Evolutionary conservation across 1,140 invertebrate species (phyloP).

Genomic region (Drosophila bifasciata): DNA sequence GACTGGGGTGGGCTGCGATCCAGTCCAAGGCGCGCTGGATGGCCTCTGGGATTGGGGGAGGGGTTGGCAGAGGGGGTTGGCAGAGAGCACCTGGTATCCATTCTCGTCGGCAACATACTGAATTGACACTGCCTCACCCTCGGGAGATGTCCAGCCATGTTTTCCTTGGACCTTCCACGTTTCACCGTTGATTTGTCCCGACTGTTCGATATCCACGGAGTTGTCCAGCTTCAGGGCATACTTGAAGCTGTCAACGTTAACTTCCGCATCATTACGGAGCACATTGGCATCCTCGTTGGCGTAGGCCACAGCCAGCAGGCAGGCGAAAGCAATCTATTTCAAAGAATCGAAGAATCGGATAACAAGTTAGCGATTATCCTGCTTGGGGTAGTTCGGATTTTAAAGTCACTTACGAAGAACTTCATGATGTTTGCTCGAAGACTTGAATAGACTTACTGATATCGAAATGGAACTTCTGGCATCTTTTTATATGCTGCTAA

Average conservation of each 20-base stretch:
- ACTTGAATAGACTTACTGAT: conserved; percentile 68
- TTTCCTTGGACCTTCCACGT: conserved; percentile 89
- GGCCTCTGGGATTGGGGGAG: conserved; percentile 87
- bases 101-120: conserved; percentile 86
- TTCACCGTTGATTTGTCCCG: conserved; percentile 88
- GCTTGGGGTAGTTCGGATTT: neutral
- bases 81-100: conserved; percentile 88
- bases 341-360: neutral
- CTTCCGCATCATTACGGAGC: conserved; percentile 34
- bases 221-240: conserved; percentile 90
- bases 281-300: conserved; percentile 65
- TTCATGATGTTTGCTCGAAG: conserved; percentile 74
- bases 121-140: conserved; percentile 84
- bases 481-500: conserved; percentile 57
- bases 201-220: conserved; percentile 90
- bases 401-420: conserved; percentile 66
- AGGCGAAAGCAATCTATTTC: conserved; percentile 62
- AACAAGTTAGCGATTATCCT: conserved; percentile 7
- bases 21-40: conserved; percentile 86
- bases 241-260: conserved; percentile 50
- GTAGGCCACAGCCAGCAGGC: conserved; percentile 60
- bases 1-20: conserved; percentile 70
- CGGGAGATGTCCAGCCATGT: conserved; percentile 90
- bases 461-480: conserved; percentile 10
- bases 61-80: conserved; percentile 87